Conservation (phyloP, 2,888 invertebrate genomes). For the Drosophila setosimentum region DNA sequence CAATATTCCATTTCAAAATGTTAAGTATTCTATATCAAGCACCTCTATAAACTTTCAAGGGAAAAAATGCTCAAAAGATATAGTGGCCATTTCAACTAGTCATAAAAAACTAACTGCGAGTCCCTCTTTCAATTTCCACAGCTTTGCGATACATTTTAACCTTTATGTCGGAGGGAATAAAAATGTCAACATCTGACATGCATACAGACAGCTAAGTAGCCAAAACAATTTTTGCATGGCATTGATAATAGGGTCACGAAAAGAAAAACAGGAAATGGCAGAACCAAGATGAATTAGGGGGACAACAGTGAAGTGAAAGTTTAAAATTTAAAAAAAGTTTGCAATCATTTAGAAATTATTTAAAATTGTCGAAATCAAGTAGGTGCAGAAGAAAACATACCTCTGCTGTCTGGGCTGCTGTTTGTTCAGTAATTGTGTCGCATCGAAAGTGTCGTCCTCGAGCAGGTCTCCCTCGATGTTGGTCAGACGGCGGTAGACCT, state of each 20-base stretch:
- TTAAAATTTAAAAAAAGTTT: constrained; percentile 45
- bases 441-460: constrained; percentile 84
- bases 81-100: not conserved
- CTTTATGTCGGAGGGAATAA: not conserved
- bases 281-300: constrained; percentile 13
- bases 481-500: constrained; percentile 83
- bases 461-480: constrained; percentile 82
- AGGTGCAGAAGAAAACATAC: constrained; percentile 61
- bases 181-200: not conserved
- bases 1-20: not conserved
- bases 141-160: not conserved
- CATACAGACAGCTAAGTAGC: not conserved
- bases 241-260: constrained; percentile 32
- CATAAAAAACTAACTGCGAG: not conserved
- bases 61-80: not conserved
- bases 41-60: not conserved
- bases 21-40: not conserved
- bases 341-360: constrained; percentile 19
- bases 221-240: constrained; percentile 10
- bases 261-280: constrained; percentile 3
- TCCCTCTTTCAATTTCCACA: not conserved
- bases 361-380: not conserved
- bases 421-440: constrained; percentile 81
- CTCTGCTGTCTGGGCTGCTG: constrained; percentile 81
- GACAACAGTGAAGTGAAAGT: constrained; percentile 30